Evolutionary conservation across 2,888 invertebrate species (phyloP), one percentile per base, ranked within the genome.

Genomic region (Drosophila nr. fundita): DNA sequence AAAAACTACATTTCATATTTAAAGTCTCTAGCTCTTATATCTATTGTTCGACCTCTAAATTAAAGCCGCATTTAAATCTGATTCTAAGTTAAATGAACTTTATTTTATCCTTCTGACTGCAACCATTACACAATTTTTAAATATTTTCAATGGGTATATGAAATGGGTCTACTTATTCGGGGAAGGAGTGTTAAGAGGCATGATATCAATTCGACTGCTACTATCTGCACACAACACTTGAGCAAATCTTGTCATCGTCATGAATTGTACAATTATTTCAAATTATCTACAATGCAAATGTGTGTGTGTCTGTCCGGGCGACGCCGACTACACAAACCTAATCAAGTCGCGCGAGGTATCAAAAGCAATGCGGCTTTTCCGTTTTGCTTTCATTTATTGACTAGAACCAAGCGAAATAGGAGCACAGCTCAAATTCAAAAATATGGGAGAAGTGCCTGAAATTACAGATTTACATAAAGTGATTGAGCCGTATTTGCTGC

Each of bases 381-480:
- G 55, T 50, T 57, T 4, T 42, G 45, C 36, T 53, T 45, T 61
- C 60, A 88, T 70, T 79, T 57, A 48, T 64, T 53, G 45, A 24
- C 6, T 34, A 40, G 24, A 8, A 52, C 69, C 64, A 21, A 40
- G 38, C 27, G 52, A 6, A 68, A 54, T 45, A 45, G 24, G 8
- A 53, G 45, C 48, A 73, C 34, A 58, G 15, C 13, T 30, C 29
- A 38, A 4, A 42, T 48, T 36, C 1, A 4, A 10, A n/a, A 53
- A 13, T 27, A 91, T 91, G 92, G 72, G 73, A 5, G 85, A 87
- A 57, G 83, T 88, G 63, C 93, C 93, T 18, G 63, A 83, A 76
- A 92, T 93, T 36, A 76, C 74, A 38, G 87, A 92, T 72, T 74
- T 93, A 11, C 49, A 76, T 7, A 72, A 80, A 42, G 83, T 93